These are phyloP conservation scores for Pardosa pseudoannulata DNA, from an alignment of 2,888 invertebrate species.

Conservation along the genomic window DNA sequence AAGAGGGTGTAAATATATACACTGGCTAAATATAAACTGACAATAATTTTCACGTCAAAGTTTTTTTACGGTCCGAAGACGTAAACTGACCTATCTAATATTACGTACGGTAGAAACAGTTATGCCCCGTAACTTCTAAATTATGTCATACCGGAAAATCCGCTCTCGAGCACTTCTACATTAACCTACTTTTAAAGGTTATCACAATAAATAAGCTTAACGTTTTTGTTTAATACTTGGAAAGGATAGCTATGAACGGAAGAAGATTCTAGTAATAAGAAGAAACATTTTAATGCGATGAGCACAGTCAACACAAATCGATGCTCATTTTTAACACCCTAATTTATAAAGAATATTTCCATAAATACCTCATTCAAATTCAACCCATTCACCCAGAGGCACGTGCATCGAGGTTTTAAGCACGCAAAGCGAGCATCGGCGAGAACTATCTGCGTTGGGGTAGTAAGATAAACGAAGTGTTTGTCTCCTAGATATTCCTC, in stretches of 20 bases:
- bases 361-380: constrained; percentile 39
- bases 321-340: constrained; percentile 45
- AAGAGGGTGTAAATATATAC: no score
- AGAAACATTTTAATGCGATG: no score
- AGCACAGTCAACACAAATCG: not conserved
- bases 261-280: not conserved
- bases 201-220: not conserved
- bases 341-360: constrained; percentile 33
- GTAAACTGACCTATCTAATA: no score
- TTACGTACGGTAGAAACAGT: not conserved
- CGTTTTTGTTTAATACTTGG: no score
- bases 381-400: not conserved
- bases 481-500: not conserved
- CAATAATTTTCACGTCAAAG: no score
- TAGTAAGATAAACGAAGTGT: constrained; percentile 26
- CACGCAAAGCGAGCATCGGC: constrained; percentile 25
- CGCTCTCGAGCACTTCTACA: not conserved
- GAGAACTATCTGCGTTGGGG: constrained; percentile 14
- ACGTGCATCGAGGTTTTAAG: not conserved
- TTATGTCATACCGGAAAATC: not conserved
- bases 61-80: no score
- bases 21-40: no score
- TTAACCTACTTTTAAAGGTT: not conserved
- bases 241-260: not conserved
- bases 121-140: not conserved